These are phyloP conservation scores for Opisthocomus hoazin DNA, from an alignment of 2,113 vertebrate species.

Conservation along the genomic window DNA sequence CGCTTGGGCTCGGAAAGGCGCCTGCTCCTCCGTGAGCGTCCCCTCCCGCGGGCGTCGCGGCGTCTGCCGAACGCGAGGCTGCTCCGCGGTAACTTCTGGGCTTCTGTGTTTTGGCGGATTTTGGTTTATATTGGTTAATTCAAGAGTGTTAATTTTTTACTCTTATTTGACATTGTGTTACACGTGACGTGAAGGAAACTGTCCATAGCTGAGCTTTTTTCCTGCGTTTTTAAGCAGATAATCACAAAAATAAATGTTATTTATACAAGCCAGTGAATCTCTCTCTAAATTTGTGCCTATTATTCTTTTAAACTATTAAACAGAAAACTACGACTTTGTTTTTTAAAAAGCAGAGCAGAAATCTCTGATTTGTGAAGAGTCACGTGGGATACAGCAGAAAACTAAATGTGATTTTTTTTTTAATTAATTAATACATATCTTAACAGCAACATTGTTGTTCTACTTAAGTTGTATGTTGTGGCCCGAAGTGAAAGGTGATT, in stretches of 20 bases:
- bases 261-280: neutral
- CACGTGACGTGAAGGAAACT: neutral
- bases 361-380: neutral
- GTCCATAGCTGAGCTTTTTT: neutral
- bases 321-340: neutral
- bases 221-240: neutral
- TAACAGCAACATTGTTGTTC: neutral
- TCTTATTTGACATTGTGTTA: neutral
- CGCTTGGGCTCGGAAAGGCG: neutral
- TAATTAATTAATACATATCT: rapidly evolving
- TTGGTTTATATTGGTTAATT: neutral
- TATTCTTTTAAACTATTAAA: neutral
- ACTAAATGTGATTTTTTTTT: neutral
- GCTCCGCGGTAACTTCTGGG: neutral
- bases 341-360: neutral
- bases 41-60: no score
- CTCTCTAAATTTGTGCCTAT: neutral
- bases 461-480: rapidly evolving
- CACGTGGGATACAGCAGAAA: neutral
- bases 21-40: rapidly evolving
- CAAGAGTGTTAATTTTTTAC: neutral
- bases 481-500: no score
- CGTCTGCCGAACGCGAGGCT: no score
- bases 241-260: neutral
- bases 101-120: neutral